Percentiles rank a stretch among this genome's conserved stretches.
phyloP scores from a whole-genome alignment of 2,113 vertebrate genomes.

The Struthio camelus region DNA sequence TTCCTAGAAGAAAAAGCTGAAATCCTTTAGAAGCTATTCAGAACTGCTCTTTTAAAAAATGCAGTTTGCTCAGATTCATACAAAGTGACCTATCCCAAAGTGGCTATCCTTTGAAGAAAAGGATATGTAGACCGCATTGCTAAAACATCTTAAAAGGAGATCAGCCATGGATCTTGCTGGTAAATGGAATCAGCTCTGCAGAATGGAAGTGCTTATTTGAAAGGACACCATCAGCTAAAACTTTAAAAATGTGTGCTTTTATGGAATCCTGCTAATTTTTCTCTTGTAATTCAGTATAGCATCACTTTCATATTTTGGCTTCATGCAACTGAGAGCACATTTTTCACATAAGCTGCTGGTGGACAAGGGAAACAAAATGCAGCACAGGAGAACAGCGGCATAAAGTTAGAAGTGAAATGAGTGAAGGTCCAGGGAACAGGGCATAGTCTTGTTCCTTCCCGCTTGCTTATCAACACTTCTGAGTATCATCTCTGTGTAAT shows the following conservation, averaged over 20 bases:
- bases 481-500: neutral
- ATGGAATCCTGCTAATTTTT: neutral
- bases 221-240: neutral
- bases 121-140: neutral
- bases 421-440: no score
- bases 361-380: neutral
- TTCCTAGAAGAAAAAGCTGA: neutral
- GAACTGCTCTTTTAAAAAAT: neutral
- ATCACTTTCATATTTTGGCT: neutral
- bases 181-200: neutral
- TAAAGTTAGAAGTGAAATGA: neutral
- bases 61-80: neutral
- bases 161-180: neutral
- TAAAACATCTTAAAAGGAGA: neutral
- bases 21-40: neutral
- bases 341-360: neutral
- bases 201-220: neutral
- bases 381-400: neutral
- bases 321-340: neutral
- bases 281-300: neutral
- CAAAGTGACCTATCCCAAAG: no score
- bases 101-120: neutral
- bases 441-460: neutral
- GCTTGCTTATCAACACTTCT: no score
- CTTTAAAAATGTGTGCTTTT: neutral